These are phyloP conservation scores for Anolis sagrei DNA, from an alignment of 2,113 vertebrate species.

Conservation along the genomic window DNA sequence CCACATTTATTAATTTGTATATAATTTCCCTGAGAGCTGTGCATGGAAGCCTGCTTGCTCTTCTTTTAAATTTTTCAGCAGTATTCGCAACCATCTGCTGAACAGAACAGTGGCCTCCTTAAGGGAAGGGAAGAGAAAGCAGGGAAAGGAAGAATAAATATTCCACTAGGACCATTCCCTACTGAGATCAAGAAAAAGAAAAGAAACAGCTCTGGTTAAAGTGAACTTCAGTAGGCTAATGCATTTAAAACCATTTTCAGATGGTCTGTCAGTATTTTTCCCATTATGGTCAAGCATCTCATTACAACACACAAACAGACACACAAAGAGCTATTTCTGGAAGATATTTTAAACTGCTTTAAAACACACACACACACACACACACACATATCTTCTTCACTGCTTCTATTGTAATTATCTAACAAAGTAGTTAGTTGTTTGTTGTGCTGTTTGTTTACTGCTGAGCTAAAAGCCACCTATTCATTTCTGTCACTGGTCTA, in stretches of 20 bases:
- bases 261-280: neutral
- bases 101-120: neutral
- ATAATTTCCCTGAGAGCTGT: neutral
- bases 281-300: neutral
- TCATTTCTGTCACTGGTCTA: no score
- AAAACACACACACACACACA: no score
- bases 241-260: no score
- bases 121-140: conserved; percentile 2
- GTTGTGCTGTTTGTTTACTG: neutral
- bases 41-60: conserved; percentile 2
- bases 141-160: neutral
- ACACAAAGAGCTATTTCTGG: neutral
- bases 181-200: conserved; percentile 7
- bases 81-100: neutral
- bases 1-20: conserved; percentile 29
- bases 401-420: neutral
- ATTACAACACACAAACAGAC: neutral
- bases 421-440: neutral
- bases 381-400: no score
- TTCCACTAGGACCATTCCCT: neutral
- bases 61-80: conserved; percentile 15
- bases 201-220: neutral
- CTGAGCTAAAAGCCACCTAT: neutral
- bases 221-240: neutral
- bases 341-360: no score